These are phyloP conservation scores for Chiroxiphia lanceolata DNA, from an alignment of 2,797 vertebrate species.

Conservation along the genomic window DNA sequence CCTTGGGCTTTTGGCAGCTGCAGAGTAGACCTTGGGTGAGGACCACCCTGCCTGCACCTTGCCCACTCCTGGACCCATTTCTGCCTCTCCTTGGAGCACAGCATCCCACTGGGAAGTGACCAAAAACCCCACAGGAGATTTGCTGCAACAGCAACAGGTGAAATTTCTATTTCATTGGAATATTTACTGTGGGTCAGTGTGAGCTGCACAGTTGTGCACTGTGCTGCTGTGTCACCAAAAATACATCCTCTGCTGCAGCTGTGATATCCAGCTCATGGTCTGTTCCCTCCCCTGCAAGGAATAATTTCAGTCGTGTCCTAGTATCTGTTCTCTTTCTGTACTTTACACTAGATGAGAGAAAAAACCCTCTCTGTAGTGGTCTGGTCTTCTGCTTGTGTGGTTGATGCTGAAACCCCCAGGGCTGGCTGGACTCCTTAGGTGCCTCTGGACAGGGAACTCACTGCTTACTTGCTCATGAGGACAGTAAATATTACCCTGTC, in stretches of 20 bases:
- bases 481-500: neutral
- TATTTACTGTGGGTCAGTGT: neutral
- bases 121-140: fast-evolving
- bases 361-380: neutral
- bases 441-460: neutral
- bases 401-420: neutral
- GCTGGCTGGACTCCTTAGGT: neutral
- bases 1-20: neutral
- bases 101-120: fast-evolving
- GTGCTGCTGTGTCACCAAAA: neutral
- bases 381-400: neutral
- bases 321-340: neutral
- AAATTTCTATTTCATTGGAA: neutral
- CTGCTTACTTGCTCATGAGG: fast-evolving
- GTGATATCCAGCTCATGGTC: neutral
- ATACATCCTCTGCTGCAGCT: neutral
- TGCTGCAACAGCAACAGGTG: neutral
- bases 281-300: neutral
- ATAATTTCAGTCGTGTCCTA: neutral
- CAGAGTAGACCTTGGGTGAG: neutral
- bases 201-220: neutral
- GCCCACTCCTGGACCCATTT: fast-evolving
- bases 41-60: neutral
- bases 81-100: neutral
- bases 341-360: neutral